Conservation (phyloP, 2,113 vertebrate species). For the Struthio camelus region DNA sequence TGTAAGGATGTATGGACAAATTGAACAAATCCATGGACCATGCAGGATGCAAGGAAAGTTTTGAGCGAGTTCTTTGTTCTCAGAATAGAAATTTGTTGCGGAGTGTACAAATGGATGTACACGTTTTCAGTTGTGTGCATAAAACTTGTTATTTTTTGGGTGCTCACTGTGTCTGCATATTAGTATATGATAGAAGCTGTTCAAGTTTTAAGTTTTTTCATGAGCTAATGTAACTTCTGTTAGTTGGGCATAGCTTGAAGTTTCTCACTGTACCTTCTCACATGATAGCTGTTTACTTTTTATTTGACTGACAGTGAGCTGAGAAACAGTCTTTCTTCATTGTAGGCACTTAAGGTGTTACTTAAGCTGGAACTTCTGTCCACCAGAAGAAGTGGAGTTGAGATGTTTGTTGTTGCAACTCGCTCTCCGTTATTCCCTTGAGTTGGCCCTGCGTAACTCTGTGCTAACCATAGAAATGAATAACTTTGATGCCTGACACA, state of each 20-base stretch:
- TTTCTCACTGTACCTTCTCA: conserved; percentile 5
- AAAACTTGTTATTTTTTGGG: not conserved
- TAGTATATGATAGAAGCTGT: not conserved
- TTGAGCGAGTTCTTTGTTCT: not conserved
- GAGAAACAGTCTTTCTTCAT: not conserved
- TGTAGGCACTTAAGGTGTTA: not conserved
- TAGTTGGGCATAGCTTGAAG: not conserved
- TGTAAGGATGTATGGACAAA: not conserved
- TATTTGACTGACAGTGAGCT: not conserved
- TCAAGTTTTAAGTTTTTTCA: conserved; percentile 13
- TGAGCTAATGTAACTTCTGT: not conserved
- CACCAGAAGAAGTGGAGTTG: not conserved
- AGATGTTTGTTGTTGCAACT: not conserved
- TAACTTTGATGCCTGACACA: not conserved
- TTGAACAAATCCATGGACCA: not conserved
- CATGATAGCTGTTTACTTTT: conserved; percentile 20
- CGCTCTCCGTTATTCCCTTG: not conserved
- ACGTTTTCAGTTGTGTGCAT: not conserved
- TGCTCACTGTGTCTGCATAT: not conserved
- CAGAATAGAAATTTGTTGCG: not conserved
- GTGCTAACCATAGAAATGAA: not conserved
- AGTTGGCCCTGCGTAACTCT: not conserved
- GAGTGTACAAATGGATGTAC: not conserved
- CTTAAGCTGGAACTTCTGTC: not conserved
- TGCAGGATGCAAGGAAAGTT: not conserved